Evolutionary conservation across 2,888 invertebrate species (phyloP).

Genomic region (Dusona sp.): DNA sequence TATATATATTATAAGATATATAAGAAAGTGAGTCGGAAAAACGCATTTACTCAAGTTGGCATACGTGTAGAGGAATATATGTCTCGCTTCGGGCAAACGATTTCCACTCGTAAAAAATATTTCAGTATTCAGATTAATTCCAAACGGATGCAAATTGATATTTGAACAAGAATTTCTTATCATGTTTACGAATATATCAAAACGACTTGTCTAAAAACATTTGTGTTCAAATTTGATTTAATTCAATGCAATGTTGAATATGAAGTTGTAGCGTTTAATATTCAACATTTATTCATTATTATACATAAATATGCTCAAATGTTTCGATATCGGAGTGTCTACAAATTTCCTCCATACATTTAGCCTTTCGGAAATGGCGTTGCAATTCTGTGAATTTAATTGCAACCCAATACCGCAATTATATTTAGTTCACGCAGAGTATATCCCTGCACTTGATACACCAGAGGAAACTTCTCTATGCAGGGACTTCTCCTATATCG

Average conservation of each 20-base stretch:
- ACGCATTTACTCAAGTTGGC: conserved; percentile 27
- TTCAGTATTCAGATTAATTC: background rate
- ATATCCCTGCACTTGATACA: conserved; percentile 45
- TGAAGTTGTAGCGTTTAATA: no score
- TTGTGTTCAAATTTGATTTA: no score
- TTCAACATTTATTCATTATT: background rate
- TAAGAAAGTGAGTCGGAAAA: conserved; percentile 33
- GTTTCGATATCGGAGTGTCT: background rate
- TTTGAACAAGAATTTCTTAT: background rate
- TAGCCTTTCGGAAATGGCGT: background rate
- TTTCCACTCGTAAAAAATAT: conserved; percentile 59
- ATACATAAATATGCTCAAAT: background rate
- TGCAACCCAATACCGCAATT: conserved; percentile 33
- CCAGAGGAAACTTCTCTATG: background rate
- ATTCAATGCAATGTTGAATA: no score
- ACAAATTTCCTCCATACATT: background rate
- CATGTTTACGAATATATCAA: background rate
- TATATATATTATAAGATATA: background rate
- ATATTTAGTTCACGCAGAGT: conserved; percentile 18
- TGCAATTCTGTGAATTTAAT: conserved; percentile 52
- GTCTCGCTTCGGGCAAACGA: conserved; percentile 44
- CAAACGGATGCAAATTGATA: background rate
- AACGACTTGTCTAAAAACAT: background rate
- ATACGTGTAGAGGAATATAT: conserved; percentile 72
- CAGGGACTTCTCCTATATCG: background rate